phyloP scores from a whole-genome alignment of 2,797 vertebrate species.

The Gallirallus australis region DNA sequence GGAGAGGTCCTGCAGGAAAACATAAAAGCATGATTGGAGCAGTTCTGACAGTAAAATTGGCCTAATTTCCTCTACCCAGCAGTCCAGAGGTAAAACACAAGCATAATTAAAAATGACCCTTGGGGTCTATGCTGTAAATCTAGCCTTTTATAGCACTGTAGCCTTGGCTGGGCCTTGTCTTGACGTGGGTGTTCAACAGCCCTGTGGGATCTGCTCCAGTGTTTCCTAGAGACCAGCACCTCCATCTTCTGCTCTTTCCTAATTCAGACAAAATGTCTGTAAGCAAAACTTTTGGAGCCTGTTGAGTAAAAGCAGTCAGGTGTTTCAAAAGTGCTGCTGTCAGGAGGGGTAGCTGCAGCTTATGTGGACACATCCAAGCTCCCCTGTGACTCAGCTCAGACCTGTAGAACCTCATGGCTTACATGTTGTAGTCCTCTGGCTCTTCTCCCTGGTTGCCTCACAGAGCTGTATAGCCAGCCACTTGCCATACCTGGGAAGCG shows the following conservation, averaged over 20 bases:
- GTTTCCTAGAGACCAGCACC: neutral
- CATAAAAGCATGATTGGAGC: neutral
- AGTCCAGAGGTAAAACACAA: neutral
- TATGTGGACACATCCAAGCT: neutral
- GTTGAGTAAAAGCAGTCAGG: neutral
- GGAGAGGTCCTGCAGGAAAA: neutral
- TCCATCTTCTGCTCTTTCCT: neutral
- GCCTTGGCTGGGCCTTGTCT: neutral
- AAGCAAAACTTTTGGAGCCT: neutral
- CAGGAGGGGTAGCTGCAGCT: neutral
- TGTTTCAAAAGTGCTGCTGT: neutral
- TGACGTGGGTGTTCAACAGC: rapidly evolving
- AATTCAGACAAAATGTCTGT: neutral
- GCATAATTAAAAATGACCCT: neutral
- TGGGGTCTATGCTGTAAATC: neutral
- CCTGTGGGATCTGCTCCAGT: neutral
- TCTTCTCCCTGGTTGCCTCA: neutral
- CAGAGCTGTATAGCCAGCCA: neutral
- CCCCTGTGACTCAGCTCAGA: neutral
- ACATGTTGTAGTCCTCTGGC: neutral
- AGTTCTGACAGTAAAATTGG: neutral
- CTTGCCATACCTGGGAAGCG: neutral
- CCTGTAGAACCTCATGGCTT: neutral
- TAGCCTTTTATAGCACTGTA: neutral
- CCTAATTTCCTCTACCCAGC: neutral